Base-by-base conservation (phyloP, 2,113 vertebrate species). In the Mungos mungo region DNA sequence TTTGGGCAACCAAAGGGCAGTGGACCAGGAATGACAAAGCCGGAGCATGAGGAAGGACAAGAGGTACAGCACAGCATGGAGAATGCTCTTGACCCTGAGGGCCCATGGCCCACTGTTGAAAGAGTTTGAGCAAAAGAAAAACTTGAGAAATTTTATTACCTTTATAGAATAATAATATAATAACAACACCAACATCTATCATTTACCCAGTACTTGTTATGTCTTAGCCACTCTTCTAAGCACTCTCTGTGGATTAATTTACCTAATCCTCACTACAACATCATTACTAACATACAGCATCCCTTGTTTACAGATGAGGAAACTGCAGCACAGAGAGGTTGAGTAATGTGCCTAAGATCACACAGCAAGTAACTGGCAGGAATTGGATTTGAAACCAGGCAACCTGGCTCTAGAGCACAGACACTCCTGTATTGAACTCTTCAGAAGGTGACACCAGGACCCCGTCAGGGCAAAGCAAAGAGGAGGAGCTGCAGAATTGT, bases 351-450 rank as follows among this genome's bases (percentile, higher is more conserved):
- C 10, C 71, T 38, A 81, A 87, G 35, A 27, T 76, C 90, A 50
- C 76, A 57, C 33, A 94, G 52, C 65, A 92, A 86, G 25, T 57
- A 50, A 90, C 38, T 31, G 47, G 38, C 52, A 94, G 41, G 79
- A 96, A 85, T 38, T 66, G 69, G 57, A 89, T 93, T 29, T 74
- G 84, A 96, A 92, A 7, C 47, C 72, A 85, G 29, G 45, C 14
- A 27, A 35, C 47, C 68, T 88, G 74, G n/a, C n/a, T 88, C 76
- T 35, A 79, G 97, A 65, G 79, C 33, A 47, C 84, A 87, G 16
- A 41, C 33, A 35, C 86, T 96, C 82, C 69, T 52, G 11, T 41
- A 19, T n/a, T 29, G 21, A 92, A 63, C 45, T 77, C 13, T 87
- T 86, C 91, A 93, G 38, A 68, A 50, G 12, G 27, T 72, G 60